Evolutionary conservation across 2,113 vertebrate species (phyloP).

Genomic region (Isurus oxyrinchus): DNA sequence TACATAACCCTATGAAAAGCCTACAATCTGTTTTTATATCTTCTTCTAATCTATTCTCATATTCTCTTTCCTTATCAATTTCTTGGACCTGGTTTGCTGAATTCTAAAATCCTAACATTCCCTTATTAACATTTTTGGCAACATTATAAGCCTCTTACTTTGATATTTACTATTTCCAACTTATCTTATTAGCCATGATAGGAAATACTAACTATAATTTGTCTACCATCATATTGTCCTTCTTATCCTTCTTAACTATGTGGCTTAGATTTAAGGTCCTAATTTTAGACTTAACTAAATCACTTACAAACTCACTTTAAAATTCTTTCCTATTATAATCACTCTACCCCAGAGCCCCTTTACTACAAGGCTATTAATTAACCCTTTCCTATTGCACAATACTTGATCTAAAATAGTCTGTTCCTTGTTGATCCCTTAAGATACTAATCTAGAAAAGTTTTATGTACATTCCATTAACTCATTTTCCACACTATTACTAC

Average conservation of each 20-base stretch:
- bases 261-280: not conserved
- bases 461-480: not conserved
- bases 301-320: not conserved
- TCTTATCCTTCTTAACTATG: not conserved
- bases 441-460: not conserved
- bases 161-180: not conserved
- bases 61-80: not conserved
- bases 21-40: not conserved
- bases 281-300: not conserved
- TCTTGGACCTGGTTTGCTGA: not conserved
- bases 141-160: not conserved
- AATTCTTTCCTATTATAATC: not conserved
- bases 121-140: not conserved
- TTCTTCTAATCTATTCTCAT: not conserved
- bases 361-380: not conserved
- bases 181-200: not conserved
- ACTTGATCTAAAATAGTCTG: not conserved
- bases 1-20: not conserved
- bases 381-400: not conserved
- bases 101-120: too few species aligned
- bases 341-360: not conserved
- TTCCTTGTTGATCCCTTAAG: not conserved
- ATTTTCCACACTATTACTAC: not conserved
- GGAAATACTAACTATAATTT: not conserved
- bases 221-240: not conserved